Base-by-base conservation (phyloP, 2,797 vertebrate species). In the Cyprinella venusta region DNA sequence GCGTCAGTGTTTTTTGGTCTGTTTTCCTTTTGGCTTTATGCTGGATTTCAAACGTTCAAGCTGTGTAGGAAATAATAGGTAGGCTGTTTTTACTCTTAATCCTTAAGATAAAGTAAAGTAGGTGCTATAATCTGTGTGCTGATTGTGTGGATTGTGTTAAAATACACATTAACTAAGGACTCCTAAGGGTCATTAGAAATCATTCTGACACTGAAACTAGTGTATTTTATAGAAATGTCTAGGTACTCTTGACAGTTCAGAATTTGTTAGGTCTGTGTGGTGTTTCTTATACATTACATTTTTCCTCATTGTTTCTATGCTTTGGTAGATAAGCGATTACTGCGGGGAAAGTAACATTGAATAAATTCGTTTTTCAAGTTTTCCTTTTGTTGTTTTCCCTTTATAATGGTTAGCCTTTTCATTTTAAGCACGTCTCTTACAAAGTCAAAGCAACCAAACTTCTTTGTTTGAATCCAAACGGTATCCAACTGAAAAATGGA, bases 1-100 rank as follows among this genome's bases (percentile, higher is more conserved):
- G 67, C 59, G 61, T 48, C 30, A 68, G 84, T 77, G 78, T 69
- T 80, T 69, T 80, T 50, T 59, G 70, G 30, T 59, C 67, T 67
- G 21, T 75, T 74, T 83, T 75, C 33, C 33, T 79, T 42, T 24
- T 54, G 36, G 24, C 8, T 64, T 54, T 52, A n/a, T 65, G 21
- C 8, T 1, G 8, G 50, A 69, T 71, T 80, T 71, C 18, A 71
- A 33, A 45, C 9, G 18, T 10, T 50, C 2, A 10, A 2, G 56
- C 30, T n/a, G 38, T 59, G 12, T 68, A 18, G 24, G 24, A 63
- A 15, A 61, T 61, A 30, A 42, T 18, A 80, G 45, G 74, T 76
- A 56, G 33, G 52, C 52, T 16, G 74, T 19, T 63, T 71, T 61
- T n/a, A 45, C 6, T n/a, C 38, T 61, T 48, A 61, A 26, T 42